Base-by-base conservation (phyloP, 1,140 invertebrate genomes). In the Brachionus calyciflorus region DNA sequence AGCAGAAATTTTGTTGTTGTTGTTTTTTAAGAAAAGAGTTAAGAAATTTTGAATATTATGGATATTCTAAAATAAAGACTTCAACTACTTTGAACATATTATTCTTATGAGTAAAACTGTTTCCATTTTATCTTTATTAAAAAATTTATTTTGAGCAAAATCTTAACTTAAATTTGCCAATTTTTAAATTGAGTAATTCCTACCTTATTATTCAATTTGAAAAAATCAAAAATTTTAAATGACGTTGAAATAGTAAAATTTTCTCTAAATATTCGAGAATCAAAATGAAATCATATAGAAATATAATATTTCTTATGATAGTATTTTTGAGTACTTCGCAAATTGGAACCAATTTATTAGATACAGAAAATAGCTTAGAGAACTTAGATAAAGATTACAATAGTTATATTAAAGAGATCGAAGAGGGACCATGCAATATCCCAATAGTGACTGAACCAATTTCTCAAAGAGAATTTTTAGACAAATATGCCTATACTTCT, bases 341-440 rank as follows among this genome's bases (percentile, higher is more conserved):
- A 4, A 28, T 28, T 63, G 7, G 33, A 0, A 37, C 7, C 3
- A 37, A 37, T 63, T 19, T 63, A 63, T 40, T 33, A 28, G 10
- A 14, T 41, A 6, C 28, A 63, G 19, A 63, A 21, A n/a, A 63
- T 17, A 21, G 33, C 17, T n/a, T 17, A 17, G 37, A 33, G 2
- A 37, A 28, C 40, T 19, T 17, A 6, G 57, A 63, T 37, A 4
- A 17, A 6, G 9, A 17, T 63, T 63, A 28, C 17, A n/a, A n/a
- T n/a, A n/a, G n/a, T n/a, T n/a, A n/a, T n/a, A 46, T 17, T 46
- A 5, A 46, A 46, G 6, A 44, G 1, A 65, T 65, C 14, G 69
- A 73, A 33, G 21, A 51, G 17, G 73, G 49, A 26, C 30, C 73
- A 26, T 76, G 73, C 26, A 76, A 76, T 48, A 76, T 76, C 10